Base-by-base conservation (phyloP, 2,113 vertebrate genomes). In the Leptobrachium ailaonicum region DNA sequence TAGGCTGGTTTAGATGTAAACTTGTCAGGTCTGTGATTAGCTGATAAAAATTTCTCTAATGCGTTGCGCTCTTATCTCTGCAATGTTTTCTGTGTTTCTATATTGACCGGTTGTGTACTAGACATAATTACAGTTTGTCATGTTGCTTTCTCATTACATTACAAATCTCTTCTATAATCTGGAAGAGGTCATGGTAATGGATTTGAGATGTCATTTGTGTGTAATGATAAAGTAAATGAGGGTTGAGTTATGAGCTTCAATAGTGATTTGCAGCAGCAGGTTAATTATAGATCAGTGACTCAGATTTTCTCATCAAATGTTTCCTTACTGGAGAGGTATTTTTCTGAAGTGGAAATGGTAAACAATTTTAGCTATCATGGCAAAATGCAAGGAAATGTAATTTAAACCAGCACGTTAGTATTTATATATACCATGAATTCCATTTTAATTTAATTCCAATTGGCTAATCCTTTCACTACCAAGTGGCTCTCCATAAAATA, bases 131-230 rank as follows among this genome's bases (percentile, higher is more conserved):
- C 10, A 53, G 11, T 78, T 78, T 78, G 56, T 71, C 76, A 71
- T 78, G 71, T 78, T 41, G 56, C 42, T 77, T 77, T 77, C 66
- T 71, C 14, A 43, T 71, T 63, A 63, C 43, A 70, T 70, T 77
- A 78, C 60, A 78, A 78, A 71, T 77, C 75, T 54, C 66, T 41
- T 58, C 66, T 71, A 50, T 78, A 78, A 78, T 78, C 53, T 50
- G 71, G 60, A 50, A 71, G 76, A 63, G 68, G 76, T 71, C 76
- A 78, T 63, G 43, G 56, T 71, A 71, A 78, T 71, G 68, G 60
- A 71, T 78, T 71, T 42, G 54, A 71, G 67, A 78, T 78, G 76
- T 78, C 76, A 78, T 78, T 78, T 63, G 56, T 78, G 76, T 78
- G 67, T 78, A 71, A 78, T 47, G 67, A 78, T 77, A 77, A 77